These are phyloP conservation scores for Syngnathus acus DNA, from an alignment of 2,797 vertebrate genomes.

Conservation along the genomic window DNA sequence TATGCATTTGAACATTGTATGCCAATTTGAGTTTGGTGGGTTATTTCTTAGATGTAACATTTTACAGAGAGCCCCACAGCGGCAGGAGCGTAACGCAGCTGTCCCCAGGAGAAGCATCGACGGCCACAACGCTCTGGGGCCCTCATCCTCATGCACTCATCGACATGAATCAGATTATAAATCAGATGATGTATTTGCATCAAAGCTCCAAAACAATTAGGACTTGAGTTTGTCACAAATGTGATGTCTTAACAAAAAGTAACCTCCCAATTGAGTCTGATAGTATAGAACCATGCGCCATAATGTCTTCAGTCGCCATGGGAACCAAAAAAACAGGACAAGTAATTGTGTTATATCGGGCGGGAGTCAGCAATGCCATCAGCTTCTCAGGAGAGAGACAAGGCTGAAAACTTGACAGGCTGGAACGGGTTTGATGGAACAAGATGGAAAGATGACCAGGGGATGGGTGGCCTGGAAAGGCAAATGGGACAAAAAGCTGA, in stretches of 20 bases:
- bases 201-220: not conserved
- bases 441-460: conserved; percentile 33
- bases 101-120: no score
- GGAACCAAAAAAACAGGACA: conserved; percentile 44
- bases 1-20: not conserved
- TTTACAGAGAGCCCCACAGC: no score
- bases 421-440: conserved; percentile 34
- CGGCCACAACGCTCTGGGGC: no score
- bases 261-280: conserved; percentile 8
- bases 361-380: conserved; percentile 50
- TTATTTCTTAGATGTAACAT: no score
- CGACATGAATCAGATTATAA: not conserved
- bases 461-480: conserved; percentile 37
- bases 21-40: not conserved
- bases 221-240: not conserved
- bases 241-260: not conserved
- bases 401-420: conserved; percentile 48
- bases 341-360: conserved; percentile 59
- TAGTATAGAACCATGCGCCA: conserved; percentile 15
- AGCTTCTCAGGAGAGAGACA: conserved; percentile 52
- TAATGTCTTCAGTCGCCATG: conserved; percentile 37
- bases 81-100: no score
- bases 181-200: not conserved
- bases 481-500: conserved; percentile 40
- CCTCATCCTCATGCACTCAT: not conserved